Percentiles rank a stretch among this genome's conserved stretches.
These are phyloP conservation scores for Epinotia nisella DNA, from an alignment of 2,888 invertebrate species.

Conservation along the genomic window DNA sequence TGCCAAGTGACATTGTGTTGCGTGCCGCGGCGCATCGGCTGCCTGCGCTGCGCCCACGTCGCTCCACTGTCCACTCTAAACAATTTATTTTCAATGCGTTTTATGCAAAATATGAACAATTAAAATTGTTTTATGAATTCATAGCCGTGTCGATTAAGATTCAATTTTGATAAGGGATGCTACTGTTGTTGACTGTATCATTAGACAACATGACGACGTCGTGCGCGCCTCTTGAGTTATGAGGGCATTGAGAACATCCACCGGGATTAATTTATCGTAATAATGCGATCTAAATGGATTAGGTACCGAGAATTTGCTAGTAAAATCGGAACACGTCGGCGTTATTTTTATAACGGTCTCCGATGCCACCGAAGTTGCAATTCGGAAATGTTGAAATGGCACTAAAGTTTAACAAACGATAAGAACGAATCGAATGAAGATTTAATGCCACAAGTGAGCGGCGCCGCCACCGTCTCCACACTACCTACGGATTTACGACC, in stretches of 20 bases:
- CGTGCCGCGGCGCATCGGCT: conserved; percentile 55
- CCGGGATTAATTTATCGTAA: conserved; percentile 48
- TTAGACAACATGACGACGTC: conserved; percentile 63
- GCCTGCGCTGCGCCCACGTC: conserved; percentile 63
- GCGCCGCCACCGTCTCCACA: conserved; percentile 56
- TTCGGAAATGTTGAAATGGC: conserved; percentile 51
- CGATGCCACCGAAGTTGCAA: conserved; percentile 38
- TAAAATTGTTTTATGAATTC: conserved; percentile 79
- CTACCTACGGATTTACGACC: conserved; percentile 63
- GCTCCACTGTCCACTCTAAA: conserved; percentile 64
- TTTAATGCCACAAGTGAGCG: conserved; percentile 57
- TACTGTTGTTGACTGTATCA: conserved; percentile 70
- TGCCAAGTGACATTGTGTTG: conserved; percentile 80
- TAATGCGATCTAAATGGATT: conserved; percentile 25
- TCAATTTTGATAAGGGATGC: conserved; percentile 76
- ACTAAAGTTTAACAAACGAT: conserved; percentile 62
- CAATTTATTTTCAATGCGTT: conserved; percentile 74
- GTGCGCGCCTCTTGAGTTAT: conserved; percentile 61
- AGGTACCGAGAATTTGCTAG: not conserved
- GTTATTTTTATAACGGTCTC: conserved; percentile 33
- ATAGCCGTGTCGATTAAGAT: conserved; percentile 78
- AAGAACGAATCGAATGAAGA: conserved; percentile 61
- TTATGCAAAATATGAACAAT: conserved; percentile 78
- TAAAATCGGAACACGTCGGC: conserved; percentile 3
- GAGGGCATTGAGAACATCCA: conserved; percentile 54